Base-by-base conservation (phyloP, 2,113 vertebrate genomes). In the Notarius lentiginosus region DNA sequence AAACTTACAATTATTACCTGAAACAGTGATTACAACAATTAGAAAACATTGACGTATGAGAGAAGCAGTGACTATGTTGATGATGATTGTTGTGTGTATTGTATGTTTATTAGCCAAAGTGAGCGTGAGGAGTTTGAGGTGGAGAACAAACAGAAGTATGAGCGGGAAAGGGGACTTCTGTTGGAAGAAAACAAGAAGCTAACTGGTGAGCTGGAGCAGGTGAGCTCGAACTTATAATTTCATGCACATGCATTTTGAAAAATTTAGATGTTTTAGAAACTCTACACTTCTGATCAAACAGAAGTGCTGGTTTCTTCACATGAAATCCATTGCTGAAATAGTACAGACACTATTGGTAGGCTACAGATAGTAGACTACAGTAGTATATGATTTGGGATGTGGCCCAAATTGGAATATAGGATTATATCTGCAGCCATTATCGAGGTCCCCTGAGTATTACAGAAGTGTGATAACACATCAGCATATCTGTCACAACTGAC, bases 41-140 rank as follows among this genome's bases (percentile, higher is more conserved):
- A 72, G n/a, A 81, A 61, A 61, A 22, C 56, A 18, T 3, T 63
- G 18, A 82, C 41, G 56, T 30, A 17, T 30, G 77, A 60, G 2
- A 81, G 56, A 61, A 20, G 7, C 15, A 34, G 20, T 5, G 47
- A 83, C 9, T 22, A 17, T 49, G 47, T 27, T 17, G n/a, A 27
- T 24, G 56, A 51, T 86, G 49, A 1, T 11, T 82, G n/a, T 56
- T 79, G 17, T n/a, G n/a, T 76, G 49, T 82, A 10, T 84, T 30
- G 55, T 79, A 70, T 86, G 58, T 83, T 56, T 55, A 27, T 79
- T 94, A 99, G 98, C 94, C 97, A 97, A 97, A 97, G 92, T 72
- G 97, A 99, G 92, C 96, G 97, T 27, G 98, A 99, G 87, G 98
- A 99, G 92, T 97, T 98, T 93, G 97, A 99, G 96, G 95, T 92